Evolutionary conservation across 2,888 invertebrate genomes (phyloP).

Genomic region (Cybosia mesomella): DNA sequence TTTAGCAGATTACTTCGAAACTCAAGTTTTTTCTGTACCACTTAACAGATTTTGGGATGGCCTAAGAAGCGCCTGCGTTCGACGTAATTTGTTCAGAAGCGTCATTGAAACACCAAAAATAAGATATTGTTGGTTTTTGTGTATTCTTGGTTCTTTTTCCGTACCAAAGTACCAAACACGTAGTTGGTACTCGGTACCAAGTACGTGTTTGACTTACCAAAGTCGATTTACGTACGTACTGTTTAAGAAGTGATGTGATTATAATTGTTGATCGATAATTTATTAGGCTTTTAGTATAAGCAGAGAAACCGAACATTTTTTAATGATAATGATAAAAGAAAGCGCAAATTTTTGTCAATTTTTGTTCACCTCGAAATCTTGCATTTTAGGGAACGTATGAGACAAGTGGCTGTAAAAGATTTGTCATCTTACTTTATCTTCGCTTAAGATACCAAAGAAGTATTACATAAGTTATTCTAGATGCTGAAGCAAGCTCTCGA

Average conservation of each 20-base stretch:
- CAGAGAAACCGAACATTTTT: too few species aligned
- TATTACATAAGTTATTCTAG: slow-evolving; percentile 8
- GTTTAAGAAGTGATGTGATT: not conserved
- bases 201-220: too few species aligned
- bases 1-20: slow-evolving; percentile 32
- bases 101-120: slow-evolving; percentile 2
- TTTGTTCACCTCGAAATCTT: too few species aligned
- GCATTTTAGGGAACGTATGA: not conserved
- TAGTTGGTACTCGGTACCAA: too few species aligned
- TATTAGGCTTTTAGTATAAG: too few species aligned
- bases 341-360: too few species aligned
- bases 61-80: not conserved
- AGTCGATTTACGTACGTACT: too few species aligned
- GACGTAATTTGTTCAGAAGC: not conserved
- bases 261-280: too few species aligned
- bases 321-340: too few species aligned
- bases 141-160: too few species aligned
- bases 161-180: too few species aligned
- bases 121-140: not conserved
- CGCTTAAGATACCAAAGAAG: not conserved
- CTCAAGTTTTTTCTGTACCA: slow-evolving; percentile 12
- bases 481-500: not conserved
- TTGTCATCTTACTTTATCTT: not conserved
- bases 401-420: not conserved
- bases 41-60: slow-evolving; percentile 7